Base-by-base conservation (phyloP, 2,797 vertebrate genomes). In the Acipenser ruthenus region DNA sequence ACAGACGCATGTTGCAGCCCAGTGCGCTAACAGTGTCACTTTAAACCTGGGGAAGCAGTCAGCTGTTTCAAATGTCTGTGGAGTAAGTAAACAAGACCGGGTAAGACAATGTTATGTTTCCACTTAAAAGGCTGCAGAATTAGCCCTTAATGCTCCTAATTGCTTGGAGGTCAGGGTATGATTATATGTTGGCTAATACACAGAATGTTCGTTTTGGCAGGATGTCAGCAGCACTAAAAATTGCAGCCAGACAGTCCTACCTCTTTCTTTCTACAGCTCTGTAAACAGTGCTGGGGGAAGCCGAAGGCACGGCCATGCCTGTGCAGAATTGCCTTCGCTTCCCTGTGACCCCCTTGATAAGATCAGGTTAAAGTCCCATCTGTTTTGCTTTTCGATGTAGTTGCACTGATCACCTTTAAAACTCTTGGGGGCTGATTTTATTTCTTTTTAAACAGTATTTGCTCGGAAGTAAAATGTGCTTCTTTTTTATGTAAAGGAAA, bases 71-170 rank as follows among this genome's bases (percentile, higher is more conserved):
- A 66, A 66, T 69, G 70, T 70, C 61, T 55, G 55, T 58, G 6
- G 58, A 63, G 63, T 65, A 65, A 60, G 71, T 64, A 72, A 72
- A 74, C 73, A 74, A 5, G 53, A 10, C 62, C 59, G 65, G 37
- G 60, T 56, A 13, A 62, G 64, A 64, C 68, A 13, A 70, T 74
- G 73, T 74, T 71, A 70, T 76, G 74, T 70, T 76, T 72, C 70
- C 68, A 72, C 74, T 76, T 68, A 70, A 76, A 74, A 70, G 69
- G 68, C 68, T 67, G 64, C 71, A 63, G 68, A 72, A 70, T 74
- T 72, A 74, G 70, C 63, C 70, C 68, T 72, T 76, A 76, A 74
- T 74, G 69, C 68, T 70, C 68, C 60, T 74, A 76, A 76, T 74
- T 74, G 70, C 70, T 60, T 48, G 61, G 69, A 76, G 72, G 71